A percentile compares a stretch with the other conserved stretches of the same genome.
Conservation (phyloP, 2,113 vertebrate species). For the Gobiocypris rarus region DNA sequence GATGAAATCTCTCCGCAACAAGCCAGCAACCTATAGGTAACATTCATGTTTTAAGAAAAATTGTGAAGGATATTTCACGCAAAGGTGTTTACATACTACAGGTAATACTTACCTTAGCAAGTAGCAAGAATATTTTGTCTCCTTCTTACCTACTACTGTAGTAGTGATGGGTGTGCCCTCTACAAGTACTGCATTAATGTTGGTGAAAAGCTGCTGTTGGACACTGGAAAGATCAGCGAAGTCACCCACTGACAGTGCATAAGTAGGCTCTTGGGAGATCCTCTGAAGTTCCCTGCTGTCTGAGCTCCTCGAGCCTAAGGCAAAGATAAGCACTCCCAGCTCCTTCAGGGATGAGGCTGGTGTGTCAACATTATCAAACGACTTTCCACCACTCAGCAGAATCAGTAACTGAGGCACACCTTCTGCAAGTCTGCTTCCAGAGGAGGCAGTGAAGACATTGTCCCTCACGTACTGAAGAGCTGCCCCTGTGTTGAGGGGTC, state of each 20-base stretch:
- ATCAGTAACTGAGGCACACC: slow-evolving; percentile 78
- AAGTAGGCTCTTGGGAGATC: slow-evolving; percentile 13
- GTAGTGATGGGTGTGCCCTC: background rate
- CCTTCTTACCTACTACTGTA: slow-evolving; percentile 34
- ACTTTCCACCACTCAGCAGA: slow-evolving; percentile 61
- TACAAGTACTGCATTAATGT: background rate
- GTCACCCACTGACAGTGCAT: slow-evolving; percentile 29
- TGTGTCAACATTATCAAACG: slow-evolving; percentile 48
- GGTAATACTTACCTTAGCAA: background rate
- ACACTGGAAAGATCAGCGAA: slow-evolving; percentile 42
- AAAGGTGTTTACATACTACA: background rate
- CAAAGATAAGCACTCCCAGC: slow-evolving; percentile 74
- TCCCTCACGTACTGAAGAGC: slow-evolving; percentile 69
- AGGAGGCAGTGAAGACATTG: slow-evolving; percentile 68
- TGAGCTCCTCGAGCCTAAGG: slow-evolving; percentile 74
- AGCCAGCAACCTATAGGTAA: background rate
- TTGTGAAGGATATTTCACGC: background rate
- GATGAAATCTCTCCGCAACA: background rate
- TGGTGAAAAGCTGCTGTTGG: slow-evolving; percentile 54
- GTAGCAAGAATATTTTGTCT: background rate
- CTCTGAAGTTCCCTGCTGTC: slow-evolving; percentile 74
- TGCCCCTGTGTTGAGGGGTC: slow-evolving; percentile 75
- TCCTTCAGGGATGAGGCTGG: slow-evolving; percentile 44
- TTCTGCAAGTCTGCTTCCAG: slow-evolving; percentile 80
- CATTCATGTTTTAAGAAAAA: background rate